Percentiles rank a stretch among this genome's conserved stretches.
Evolutionary conservation across 1,140 invertebrate species (phyloP).

Genomic region (Choristoneura fumiferana): DNA sequence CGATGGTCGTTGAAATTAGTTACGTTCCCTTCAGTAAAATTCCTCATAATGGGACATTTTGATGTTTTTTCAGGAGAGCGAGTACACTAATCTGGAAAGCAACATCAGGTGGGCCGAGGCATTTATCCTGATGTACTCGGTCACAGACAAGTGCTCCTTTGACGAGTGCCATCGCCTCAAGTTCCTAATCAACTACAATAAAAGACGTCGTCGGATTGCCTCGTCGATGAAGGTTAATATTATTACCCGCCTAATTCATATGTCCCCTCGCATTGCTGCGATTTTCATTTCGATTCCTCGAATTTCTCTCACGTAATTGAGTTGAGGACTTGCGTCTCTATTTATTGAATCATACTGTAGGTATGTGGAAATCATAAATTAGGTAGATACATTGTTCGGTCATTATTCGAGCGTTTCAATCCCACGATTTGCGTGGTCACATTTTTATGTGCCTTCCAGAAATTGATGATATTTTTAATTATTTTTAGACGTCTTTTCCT

Average conservation of each 20-base stretch:
- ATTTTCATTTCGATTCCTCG: not conserved
- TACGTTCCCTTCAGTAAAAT: too few relatives aligned
- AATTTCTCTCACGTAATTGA: not conserved
- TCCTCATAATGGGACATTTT: too few relatives aligned
- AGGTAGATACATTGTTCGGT: too few relatives aligned
- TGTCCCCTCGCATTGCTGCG: not conserved
- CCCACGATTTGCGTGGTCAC: too few relatives aligned
- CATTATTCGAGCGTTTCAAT: too few relatives aligned
- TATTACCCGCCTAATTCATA: not conserved
- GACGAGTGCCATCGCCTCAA: conserved; percentile 89
- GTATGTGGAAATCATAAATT: not conserved
- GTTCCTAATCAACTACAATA: conserved; percentile 89
- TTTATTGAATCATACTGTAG: conserved; percentile 18
- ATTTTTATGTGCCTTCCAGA: too few relatives aligned
- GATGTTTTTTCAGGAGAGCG: conserved; percentile 78
- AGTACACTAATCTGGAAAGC: conserved; percentile 84
- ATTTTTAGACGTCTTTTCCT: too few relatives aligned
- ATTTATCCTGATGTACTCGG: conserved; percentile 91
- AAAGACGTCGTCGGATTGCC: conserved; percentile 81
- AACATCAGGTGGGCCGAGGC: conserved; percentile 91
- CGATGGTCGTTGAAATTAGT: too few relatives aligned
- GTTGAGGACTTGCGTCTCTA: not conserved
- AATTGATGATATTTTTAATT: too few relatives aligned
- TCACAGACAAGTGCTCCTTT: conserved; percentile 91
- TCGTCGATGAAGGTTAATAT: conserved; percentile 48